A percentile compares a stretch with the other conserved stretches of the same genome.
These are phyloP conservation scores for Chalcis sispes DNA, from an alignment of 2,888 invertebrate species.

Conservation along the genomic window DNA sequence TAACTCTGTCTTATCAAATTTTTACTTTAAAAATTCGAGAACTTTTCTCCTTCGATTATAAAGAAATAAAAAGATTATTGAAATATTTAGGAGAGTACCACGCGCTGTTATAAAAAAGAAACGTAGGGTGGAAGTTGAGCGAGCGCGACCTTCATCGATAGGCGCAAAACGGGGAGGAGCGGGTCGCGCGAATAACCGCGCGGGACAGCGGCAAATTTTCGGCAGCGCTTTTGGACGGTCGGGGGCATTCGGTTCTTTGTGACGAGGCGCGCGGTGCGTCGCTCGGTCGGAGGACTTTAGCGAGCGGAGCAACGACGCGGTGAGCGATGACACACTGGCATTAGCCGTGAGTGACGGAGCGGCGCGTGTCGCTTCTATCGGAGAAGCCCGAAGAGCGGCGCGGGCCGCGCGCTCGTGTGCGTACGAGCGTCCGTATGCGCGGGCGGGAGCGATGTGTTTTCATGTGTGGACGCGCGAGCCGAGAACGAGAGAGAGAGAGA, in stretches of 20 bases:
- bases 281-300: slow-evolving; percentile 1
- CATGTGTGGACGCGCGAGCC: neutral
- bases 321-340: slow-evolving; percentile 60
- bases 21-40: too few relatives aligned
- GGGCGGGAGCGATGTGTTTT: slow-evolving; percentile 40
- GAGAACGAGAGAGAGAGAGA: neutral
- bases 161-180: too few relatives aligned
- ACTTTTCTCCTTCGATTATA: too few relatives aligned
- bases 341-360: slow-evolving; percentile 69
- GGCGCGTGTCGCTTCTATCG: slow-evolving; percentile 65
- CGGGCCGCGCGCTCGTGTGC: slow-evolving; percentile 34
- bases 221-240: neutral
- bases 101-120: too few relatives aligned
- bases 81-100: too few relatives aligned
- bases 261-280: neutral
- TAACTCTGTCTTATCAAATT: too few relatives aligned
- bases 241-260: slow-evolving; percentile 14
- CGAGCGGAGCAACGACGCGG: slow-evolving; percentile 3
- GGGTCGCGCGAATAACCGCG: too few relatives aligned
- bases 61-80: too few relatives aligned
- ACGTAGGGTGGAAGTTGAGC: too few relatives aligned
- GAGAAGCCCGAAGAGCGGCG: neutral
- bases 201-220: neutral
- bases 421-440: slow-evolving; percentile 46
- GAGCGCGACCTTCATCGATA: too few relatives aligned